Conservation (phyloP, 2,888 invertebrate genomes). For the Eupithecia exiguata region DNA sequence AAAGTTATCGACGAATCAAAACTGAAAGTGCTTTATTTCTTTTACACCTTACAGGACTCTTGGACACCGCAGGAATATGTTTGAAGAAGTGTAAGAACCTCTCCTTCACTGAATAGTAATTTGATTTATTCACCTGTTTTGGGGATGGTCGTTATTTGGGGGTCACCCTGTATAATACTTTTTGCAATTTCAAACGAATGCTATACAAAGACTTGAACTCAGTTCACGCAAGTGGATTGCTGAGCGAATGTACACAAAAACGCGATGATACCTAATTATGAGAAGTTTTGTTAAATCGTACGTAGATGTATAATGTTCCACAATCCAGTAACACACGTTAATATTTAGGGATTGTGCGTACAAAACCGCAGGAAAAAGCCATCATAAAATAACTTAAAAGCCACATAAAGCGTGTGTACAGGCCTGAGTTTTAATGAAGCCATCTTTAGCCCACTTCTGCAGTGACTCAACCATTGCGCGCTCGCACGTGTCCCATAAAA, state of each 20-base stretch:
- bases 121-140: too few relatives aligned
- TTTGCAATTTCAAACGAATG: neutral
- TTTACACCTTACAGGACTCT: too few relatives aligned
- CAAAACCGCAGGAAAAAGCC: neutral
- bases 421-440: constrained; percentile 46
- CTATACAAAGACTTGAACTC: neutral
- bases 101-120: too few relatives aligned
- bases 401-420: neutral
- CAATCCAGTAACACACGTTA: neutral
- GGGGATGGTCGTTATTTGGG: too few relatives aligned
- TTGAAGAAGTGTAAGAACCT: too few relatives aligned
- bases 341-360: neutral
- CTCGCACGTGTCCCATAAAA: constrained; percentile 37
- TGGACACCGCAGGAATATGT: too few relatives aligned
- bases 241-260: neutral
- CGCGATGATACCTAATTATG: neutral
- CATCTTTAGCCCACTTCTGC: constrained; percentile 33
- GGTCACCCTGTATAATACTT: neutral
- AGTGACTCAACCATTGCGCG: constrained; percentile 37
- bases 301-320: neutral
- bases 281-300: neutral
- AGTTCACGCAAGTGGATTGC: neutral
- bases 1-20: too few relatives aligned
- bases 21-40: too few relatives aligned
- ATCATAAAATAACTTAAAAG: neutral